These are phyloP conservation scores for Drosophila mimica DNA, from an alignment of 2,888 invertebrate genomes.

Conservation along the genomic window DNA sequence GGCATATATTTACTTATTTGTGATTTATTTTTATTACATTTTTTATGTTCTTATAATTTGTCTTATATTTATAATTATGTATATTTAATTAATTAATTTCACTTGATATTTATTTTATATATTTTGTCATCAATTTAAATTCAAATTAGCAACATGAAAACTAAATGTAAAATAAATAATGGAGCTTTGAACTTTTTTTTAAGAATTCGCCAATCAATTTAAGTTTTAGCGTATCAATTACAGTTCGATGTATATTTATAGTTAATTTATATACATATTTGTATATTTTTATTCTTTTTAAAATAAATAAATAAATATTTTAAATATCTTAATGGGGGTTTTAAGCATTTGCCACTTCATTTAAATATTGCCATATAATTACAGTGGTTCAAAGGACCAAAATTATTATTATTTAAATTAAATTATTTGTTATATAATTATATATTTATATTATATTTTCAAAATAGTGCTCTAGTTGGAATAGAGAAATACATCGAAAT, in stretches of 20 bases:
- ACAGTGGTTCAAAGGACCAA: too few relatives aligned
- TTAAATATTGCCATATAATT: too few relatives aligned
- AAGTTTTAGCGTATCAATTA: background rate
- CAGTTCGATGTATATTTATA: background rate
- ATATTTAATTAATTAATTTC: background rate
- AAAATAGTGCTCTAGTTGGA: background rate
- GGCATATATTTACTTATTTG: background rate
- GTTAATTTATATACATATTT: too few relatives aligned
- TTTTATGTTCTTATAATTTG: background rate
- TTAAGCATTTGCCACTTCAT: too few relatives aligned
- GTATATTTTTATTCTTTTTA: too few relatives aligned
- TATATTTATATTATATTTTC: background rate
- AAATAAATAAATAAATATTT: too few relatives aligned
- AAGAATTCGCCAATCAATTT: background rate
- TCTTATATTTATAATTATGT: background rate
- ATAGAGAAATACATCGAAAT: background rate
- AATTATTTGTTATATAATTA: too few relatives aligned
- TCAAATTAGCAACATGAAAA: background rate
- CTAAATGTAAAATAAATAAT: background rate
- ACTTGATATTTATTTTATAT: background rate
- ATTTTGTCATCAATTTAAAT: background rate
- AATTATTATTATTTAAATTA: too few relatives aligned
- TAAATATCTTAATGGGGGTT: too few relatives aligned
- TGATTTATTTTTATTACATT: background rate
- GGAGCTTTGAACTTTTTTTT: background rate